These are phyloP conservation scores for Oconnorella tubifera DNA, from an alignment of 2,888 invertebrate species.

Conservation along the genomic window DNA sequence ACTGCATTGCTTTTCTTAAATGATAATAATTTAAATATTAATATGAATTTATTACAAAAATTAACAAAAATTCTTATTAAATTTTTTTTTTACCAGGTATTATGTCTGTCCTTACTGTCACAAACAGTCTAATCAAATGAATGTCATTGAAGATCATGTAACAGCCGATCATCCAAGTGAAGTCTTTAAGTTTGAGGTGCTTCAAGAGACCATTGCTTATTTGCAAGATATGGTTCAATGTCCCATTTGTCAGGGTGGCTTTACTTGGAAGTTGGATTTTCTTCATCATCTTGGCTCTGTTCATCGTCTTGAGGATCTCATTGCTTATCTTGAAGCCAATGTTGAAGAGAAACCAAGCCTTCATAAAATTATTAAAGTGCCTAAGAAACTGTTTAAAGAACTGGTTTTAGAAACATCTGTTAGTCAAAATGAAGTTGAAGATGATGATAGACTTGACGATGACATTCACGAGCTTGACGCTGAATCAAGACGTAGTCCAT, in stretches of 20 bases:
- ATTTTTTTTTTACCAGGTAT: conserved; percentile 1
- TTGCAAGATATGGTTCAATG: conserved; percentile 21
- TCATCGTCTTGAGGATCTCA: conserved; percentile 16
- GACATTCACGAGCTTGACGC: background rate
- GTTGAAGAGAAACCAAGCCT: background rate
- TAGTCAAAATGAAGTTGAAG: background rate
- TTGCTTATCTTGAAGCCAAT: background rate
- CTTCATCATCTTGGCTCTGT: conserved; percentile 15
- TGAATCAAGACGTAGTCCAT: background rate
- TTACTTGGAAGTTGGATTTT: conserved; percentile 22
- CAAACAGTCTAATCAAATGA: conserved; percentile 18
- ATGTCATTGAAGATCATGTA: conserved; percentile 20
- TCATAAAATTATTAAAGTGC: conserved; percentile 4
- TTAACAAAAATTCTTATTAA: background rate
- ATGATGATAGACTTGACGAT: background rate
- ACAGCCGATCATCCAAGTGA: conserved; percentile 13
- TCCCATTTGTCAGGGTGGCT: conserved; percentile 19
- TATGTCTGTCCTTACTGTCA: conserved; percentile 23
- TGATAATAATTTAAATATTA: background rate
- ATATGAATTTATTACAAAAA: background rate
- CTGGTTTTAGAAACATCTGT: background rate
- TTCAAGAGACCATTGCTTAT: conserved; percentile 16
- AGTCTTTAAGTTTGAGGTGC: conserved; percentile 22
- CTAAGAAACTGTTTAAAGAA: conserved; percentile 13
- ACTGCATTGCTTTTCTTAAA: background rate